phyloP scores from a whole-genome alignment of 2,888 invertebrate genomes.

The Watsonalla binaria region DNA sequence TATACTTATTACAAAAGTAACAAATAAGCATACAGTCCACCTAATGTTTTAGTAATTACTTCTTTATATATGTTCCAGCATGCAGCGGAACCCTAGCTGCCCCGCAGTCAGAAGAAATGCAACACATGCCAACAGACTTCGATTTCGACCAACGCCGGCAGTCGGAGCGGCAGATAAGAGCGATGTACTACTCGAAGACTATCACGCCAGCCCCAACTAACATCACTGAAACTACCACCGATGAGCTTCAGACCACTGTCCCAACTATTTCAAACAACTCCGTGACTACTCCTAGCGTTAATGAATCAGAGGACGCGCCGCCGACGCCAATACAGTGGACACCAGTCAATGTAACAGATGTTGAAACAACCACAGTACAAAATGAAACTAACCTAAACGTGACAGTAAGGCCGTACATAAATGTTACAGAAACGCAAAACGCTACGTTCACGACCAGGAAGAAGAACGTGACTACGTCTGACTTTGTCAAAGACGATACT shows the following conservation, averaged over 20 bases:
- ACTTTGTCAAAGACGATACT: conserved; percentile 54
- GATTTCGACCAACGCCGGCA: conserved; percentile 35
- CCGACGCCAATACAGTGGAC: conserved; percentile 54
- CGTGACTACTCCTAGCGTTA: conserved; percentile 9
- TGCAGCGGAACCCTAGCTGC: conserved; percentile 49
- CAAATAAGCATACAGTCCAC: too few relatives aligned
- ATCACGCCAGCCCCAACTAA: conserved; percentile 33
- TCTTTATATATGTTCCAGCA: conserved; percentile 43
- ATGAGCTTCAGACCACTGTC: conserved; percentile 20
- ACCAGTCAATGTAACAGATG: conserved; percentile 37
- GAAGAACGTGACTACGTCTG: conserved; percentile 56
- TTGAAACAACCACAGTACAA: conserved; percentile 23
- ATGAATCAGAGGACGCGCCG: conserved; percentile 19
- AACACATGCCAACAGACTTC: conserved; percentile 42
- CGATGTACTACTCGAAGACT: conserved; percentile 65
- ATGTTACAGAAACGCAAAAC: conserved; percentile 51
- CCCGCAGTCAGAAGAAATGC: conserved; percentile 58
- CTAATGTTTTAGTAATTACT: too few relatives aligned
- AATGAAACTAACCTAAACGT: conserved; percentile 31
- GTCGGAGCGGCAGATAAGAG: conserved; percentile 52
- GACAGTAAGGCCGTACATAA: conserved; percentile 30
- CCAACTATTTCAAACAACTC: conserved; percentile 14
- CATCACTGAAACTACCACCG: conserved; percentile 32
- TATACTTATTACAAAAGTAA: too few relatives aligned
- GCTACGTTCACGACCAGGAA: conserved; percentile 46